Percentiles rank a stretch among this genome's conserved stretches.
phyloP scores from a whole-genome alignment of 1,140 invertebrate species.

The Bilobella aurantiaca region DNA sequence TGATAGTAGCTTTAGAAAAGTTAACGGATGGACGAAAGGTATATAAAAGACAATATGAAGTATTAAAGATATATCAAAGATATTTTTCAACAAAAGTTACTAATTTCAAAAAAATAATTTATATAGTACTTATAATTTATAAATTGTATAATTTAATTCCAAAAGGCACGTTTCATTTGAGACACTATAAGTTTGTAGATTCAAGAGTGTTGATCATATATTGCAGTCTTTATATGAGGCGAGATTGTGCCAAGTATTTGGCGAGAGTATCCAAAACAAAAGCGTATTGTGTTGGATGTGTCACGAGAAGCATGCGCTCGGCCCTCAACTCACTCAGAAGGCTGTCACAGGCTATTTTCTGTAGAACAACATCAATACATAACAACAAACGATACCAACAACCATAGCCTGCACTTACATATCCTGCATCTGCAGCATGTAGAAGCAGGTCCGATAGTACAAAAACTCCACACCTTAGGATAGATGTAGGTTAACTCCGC shows the following conservation, averaged over 20 bases:
- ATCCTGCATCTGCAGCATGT: slow-evolving; percentile 75
- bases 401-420: slow-evolving; percentile 51
- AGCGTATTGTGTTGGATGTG: slow-evolving; percentile 75
- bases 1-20: too few relatives aligned
- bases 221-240: slow-evolving; percentile 66
- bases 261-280: slow-evolving; percentile 77
- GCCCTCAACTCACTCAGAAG: slow-evolving; percentile 59
- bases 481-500: too few relatives aligned
- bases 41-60: too few relatives aligned
- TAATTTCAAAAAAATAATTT: too few relatives aligned
- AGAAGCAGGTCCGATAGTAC: slow-evolving; percentile 66
- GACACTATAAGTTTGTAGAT: too few relatives aligned
- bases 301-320: slow-evolving; percentile 73
- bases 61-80: too few relatives aligned
- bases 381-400: slow-evolving; percentile 16
- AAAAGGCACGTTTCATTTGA: too few relatives aligned
- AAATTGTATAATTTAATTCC: too few relatives aligned
- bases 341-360: slow-evolving; percentile 35
- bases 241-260: slow-evolving; percentile 70
- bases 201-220: too few relatives aligned
- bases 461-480: slow-evolving; percentile 60
- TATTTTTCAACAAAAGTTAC: too few relatives aligned
- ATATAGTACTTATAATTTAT: too few relatives aligned
- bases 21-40: too few relatives aligned
- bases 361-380: slow-evolving; percentile 19